A percentile compares a stretch with the other conserved stretches of the same genome.
These are phyloP conservation scores for Neoitamus cyanurus DNA, from an alignment of 2,888 invertebrate species.

Conservation along the genomic window DNA sequence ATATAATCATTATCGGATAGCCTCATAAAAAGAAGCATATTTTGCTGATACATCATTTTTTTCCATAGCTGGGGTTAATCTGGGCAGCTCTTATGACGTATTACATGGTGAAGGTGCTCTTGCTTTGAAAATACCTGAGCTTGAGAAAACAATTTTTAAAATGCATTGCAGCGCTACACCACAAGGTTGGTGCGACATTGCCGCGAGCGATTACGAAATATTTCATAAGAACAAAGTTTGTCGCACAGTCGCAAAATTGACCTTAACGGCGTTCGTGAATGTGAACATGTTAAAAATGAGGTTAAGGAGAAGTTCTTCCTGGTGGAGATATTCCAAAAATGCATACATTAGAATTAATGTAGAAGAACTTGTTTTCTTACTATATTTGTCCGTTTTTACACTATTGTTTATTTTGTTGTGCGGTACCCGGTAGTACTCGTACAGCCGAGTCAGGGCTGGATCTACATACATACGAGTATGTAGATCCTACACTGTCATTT, in stretches of 20 bases:
- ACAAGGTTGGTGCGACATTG: constrained; percentile 13
- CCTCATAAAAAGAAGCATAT: neutral
- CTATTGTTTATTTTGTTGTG: neutral
- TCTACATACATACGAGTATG: too few species aligned
- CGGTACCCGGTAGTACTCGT: too few species aligned
- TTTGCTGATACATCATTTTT: neutral
- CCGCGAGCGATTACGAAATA: neutral
- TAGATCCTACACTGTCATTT: too few species aligned
- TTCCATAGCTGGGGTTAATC: neutral
- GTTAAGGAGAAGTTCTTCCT: neutral
- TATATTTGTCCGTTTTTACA: neutral
- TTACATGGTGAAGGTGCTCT: neutral
- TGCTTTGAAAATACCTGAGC: constrained; percentile 26
- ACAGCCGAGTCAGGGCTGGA: too few species aligned
- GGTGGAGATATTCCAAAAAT: neutral
- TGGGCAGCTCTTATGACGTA: neutral
- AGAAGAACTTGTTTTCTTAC: neutral
- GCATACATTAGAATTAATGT: neutral
- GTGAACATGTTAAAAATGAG: neutral
- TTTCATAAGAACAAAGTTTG: neutral
- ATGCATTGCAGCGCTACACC: neutral
- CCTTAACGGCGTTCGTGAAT: neutral
- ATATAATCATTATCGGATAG: neutral
- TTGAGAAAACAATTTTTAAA: constrained; percentile 5
- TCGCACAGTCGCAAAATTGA: neutral